Evolutionary conservation across 2,888 invertebrate species (phyloP).

Genomic region (Girardia tigrina): DNA sequence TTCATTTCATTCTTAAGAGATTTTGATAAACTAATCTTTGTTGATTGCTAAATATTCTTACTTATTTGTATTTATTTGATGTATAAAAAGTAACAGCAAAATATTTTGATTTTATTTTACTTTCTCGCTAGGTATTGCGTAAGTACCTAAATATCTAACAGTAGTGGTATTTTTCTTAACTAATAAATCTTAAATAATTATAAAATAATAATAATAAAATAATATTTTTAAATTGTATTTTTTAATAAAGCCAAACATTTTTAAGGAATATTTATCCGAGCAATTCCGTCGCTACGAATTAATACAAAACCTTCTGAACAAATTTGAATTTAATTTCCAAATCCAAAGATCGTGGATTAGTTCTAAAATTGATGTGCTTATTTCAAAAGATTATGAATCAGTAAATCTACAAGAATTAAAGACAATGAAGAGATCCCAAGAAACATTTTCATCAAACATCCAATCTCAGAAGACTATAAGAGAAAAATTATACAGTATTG

Average conservation of each 20-base stretch:
- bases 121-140: no score
- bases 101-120: no score
- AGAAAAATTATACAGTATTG: not conserved
- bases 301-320: not conserved
- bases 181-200: no score
- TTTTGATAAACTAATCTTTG: no score
- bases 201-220: no score
- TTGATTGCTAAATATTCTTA: no score
- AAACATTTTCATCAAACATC: not conserved
- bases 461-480: not conserved
- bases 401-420: not conserved
- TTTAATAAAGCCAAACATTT: not conserved
- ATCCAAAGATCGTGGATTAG: conserved; percentile 8
- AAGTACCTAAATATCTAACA: no score
- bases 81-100: no score
- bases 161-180: no score
- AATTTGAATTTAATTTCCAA: not conserved
- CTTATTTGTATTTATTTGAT: no score
- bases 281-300: not conserved
- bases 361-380: not conserved
- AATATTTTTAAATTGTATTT: no score
- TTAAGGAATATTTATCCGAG: not conserved
- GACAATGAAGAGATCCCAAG: not conserved
- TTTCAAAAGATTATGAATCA: conserved; percentile 5
- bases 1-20: no score